Percentiles rank a stretch among this genome's conserved stretches.
These are phyloP conservation scores for Cosmia pyralina DNA, from an alignment of 2,888 invertebrate genomes.

Conservation along the genomic window DNA sequence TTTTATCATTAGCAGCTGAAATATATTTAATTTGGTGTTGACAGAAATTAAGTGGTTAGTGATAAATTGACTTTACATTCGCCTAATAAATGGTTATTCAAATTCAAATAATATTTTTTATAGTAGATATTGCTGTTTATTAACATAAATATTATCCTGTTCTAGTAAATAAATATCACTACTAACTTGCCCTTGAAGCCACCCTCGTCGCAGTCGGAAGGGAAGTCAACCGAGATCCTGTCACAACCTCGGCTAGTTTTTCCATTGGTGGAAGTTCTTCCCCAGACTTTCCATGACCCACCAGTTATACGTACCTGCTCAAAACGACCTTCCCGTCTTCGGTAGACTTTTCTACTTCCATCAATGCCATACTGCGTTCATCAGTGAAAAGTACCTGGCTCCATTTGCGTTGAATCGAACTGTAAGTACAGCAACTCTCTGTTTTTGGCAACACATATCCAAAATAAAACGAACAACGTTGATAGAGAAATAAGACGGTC, in stretches of 20 bases:
- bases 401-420: background rate
- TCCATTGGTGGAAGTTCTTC: background rate
- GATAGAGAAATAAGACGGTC: too few species aligned
- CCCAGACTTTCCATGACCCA: background rate
- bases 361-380: background rate
- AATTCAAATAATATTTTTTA: conserved; percentile 53
- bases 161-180: background rate
- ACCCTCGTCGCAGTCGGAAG: background rate
- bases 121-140: background rate
- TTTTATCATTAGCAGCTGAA: conserved; percentile 61
- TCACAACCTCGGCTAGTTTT: background rate
- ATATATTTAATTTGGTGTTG: conserved; percentile 36
- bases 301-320: background rate
- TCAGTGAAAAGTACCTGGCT: background rate
- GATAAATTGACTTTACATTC: conserved; percentile 28
- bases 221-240: background rate
- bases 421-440: background rate
- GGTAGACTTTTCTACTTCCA: background rate
- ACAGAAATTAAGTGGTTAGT: conserved; percentile 36
- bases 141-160: background rate
- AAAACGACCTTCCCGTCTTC: background rate
- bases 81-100: conserved; percentile 46
- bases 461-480: background rate
- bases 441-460: too few species aligned
- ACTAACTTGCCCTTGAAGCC: too few species aligned